Base-by-base conservation (phyloP, 2,113 vertebrate genomes). In the Myotis yumanensis region DNA sequence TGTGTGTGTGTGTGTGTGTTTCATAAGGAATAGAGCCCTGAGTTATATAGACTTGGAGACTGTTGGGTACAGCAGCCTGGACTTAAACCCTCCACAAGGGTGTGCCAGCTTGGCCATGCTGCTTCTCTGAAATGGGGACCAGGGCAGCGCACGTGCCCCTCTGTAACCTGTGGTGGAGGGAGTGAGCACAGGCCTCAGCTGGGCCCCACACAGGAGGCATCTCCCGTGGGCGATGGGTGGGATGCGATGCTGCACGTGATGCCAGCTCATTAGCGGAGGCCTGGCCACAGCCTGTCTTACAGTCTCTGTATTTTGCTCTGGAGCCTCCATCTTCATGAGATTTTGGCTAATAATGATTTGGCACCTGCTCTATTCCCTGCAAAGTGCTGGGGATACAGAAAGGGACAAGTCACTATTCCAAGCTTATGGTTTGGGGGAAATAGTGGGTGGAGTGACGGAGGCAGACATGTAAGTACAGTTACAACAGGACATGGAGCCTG, bases 141-240 rank as follows among this genome's bases (percentile, higher is more conserved):
- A 16, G 35, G 18, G 28, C 46, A 22, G 64, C 16, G 30, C 43
- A 4, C 10, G 43, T 22, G 43, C 22, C 22, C 23, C 8, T 66
- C 92, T 40, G 30, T 37, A 48, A 15, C 54, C 51, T 1, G 25
- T 2, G 35, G 11, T 18, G 11, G 20, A 59, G 57, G 0, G 2
- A 37, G 57, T 35, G 1, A 0, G 4, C 22, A 6, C 25, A 4
- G 40, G 32, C 6, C 0, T 17, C 18, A 17, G 57, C 80, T 37
- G 52, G 15, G 52, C 11, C 11, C 30, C 64, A 18, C n/a, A 14
- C 0, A 2, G 3, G 20, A 5, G 3, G 40, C 5, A 0, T 51
- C 51, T 20, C 17, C 4, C 1, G 0, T 0, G 2, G 72, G 77
- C 4, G 2, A 1, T 14, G 4, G 30, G 2, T 32, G 64, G 25